Base-by-base conservation (phyloP, 2,888 invertebrate genomes). In the Drosophila kambysellisi region DNA sequence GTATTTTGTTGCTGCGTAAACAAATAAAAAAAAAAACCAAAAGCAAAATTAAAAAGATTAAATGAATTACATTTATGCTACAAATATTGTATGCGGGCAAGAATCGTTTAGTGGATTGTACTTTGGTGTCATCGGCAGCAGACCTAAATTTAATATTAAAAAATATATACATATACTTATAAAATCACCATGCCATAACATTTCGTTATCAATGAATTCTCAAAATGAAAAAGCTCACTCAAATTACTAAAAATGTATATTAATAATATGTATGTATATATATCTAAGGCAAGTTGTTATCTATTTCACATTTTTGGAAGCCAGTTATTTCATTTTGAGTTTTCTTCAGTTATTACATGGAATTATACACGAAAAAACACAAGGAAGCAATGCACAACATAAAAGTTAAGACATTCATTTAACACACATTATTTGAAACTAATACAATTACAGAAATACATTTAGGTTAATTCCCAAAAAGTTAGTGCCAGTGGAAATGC, bases 91-190 rank as follows among this genome's bases (percentile, higher is more conserved):
- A 70, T 69, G 64, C 33, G 39, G 82, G 78, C 82, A 78, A 78
- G 78, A 71, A 64, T 67, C 62, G 35, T 69, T 70, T 30, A 67
- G 29, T 62, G 48, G 41, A 81, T 83, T 83, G 81, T 83, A 81
- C 81, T 81, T 81, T 81, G 81, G 81, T 83, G 83, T 81, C 78
- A 76, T 53, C 76, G 66, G 46, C 69, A 69, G 63, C 76, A 72
- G 63, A 35, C 60, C 37, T 62, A 53, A 61, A 65, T 46, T n/a
- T 58, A 33, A 29, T 33, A 54, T 41, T 25, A 20, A 12, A 30
- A 30, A 15, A n/a, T 54, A 56, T 30, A 25, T 53, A 32, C n/a
- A 32, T 33, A 33, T 35, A 53, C 32, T 56, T n/a, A 56, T 43
- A 37, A 46, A 57, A 30, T 37, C 39, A 63, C 46, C 70, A 77